A percentile compares a stretch with the other conserved stretches of the same genome.
Evolutionary conservation across 2,888 invertebrate species (phyloP).

Genomic region (Ochlodes sylvanus): DNA sequence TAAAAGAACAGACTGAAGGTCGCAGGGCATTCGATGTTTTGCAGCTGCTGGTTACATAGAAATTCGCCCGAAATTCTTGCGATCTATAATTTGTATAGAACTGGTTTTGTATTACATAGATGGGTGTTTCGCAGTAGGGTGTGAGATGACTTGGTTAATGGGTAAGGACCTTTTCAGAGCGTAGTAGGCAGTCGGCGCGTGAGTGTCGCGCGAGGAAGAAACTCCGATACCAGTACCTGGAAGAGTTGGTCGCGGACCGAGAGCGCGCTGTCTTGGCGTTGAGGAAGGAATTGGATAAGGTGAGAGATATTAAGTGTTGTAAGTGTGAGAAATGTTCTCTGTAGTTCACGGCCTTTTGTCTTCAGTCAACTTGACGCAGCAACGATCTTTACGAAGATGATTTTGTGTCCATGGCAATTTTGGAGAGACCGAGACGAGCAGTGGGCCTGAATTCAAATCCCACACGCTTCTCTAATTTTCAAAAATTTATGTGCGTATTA

Average conservation of each 20-base stretch:
- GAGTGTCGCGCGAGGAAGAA: slow-evolving; percentile 99
- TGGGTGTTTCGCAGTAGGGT: background rate
- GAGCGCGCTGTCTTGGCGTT: slow-evolving; percentile 96
- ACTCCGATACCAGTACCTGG: slow-evolving; percentile 97
- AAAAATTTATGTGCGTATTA: too few relatives aligned
- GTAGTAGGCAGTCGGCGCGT: slow-evolving; percentile 98
- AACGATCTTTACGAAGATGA: too few relatives aligned
- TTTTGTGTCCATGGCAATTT: too few relatives aligned
- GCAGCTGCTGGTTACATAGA: background rate
- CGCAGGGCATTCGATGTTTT: background rate
- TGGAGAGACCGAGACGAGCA: too few relatives aligned
- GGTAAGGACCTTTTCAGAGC: slow-evolving; percentile 85
- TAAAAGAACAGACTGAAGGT: background rate
- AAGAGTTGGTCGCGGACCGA: slow-evolving; percentile 96
- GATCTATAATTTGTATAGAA: background rate
- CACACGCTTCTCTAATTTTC: too few relatives aligned
- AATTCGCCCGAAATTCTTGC: background rate
- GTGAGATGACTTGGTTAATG: background rate
- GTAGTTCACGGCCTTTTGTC: too few relatives aligned
- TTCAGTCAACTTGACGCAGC: too few relatives aligned
- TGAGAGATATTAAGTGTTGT: too few relatives aligned
- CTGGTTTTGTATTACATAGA: background rate
- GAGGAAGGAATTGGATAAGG: slow-evolving; percentile 95
- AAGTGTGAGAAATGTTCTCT: too few relatives aligned
- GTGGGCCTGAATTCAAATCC: too few relatives aligned